Conservation (phyloP, 2,797 vertebrate species). For the Semotilus atromaculatus region DNA sequence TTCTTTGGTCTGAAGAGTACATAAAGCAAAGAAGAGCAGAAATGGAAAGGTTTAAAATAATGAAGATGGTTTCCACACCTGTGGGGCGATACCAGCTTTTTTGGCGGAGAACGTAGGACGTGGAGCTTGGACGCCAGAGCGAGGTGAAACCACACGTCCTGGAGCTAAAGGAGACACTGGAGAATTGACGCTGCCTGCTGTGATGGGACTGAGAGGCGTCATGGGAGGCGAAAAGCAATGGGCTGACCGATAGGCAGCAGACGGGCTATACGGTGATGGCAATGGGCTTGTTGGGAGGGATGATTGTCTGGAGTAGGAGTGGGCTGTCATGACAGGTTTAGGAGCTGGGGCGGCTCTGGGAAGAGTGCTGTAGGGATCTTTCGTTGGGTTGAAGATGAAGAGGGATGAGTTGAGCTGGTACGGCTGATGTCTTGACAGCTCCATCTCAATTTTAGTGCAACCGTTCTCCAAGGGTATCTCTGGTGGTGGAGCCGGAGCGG, state of each 20-base stretch:
- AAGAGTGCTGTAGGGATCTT: slow-evolving; percentile 79
- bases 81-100: slow-evolving; percentile 89
- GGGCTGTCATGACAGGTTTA: slow-evolving; percentile 74
- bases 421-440: slow-evolving; percentile 88
- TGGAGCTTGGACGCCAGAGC: slow-evolving; percentile 83
- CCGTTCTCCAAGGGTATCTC: slow-evolving; percentile 82
- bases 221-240: slow-evolving; percentile 75
- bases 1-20: slow-evolving; percentile 47
- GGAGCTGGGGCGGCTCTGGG: slow-evolving; percentile 82
- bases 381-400: slow-evolving; percentile 89
- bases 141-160: slow-evolving; percentile 82
- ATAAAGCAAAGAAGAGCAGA: slow-evolving; percentile 47
- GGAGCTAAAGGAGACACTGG: slow-evolving; percentile 72
- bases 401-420: slow-evolving; percentile 92
- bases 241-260: slow-evolving; percentile 59
- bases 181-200: slow-evolving; percentile 72
- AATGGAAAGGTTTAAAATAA: slow-evolving; percentile 73
- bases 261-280: slow-evolving; percentile 74
- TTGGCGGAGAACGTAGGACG: slow-evolving; percentile 93
- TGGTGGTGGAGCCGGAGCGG: slow-evolving; percentile 66
- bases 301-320: slow-evolving; percentile 74
- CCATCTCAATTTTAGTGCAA: slow-evolving; percentile 87
- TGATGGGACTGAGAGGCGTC: slow-evolving; percentile 63
- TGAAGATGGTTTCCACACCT: slow-evolving; percentile 98
- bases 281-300: slow-evolving; percentile 77